Evolutionary conservation across 2,113 vertebrate genomes (phyloP), one percentile per base, ranked within the genome.

Genomic region (Cyanoramphus novaezelandiae): DNA sequence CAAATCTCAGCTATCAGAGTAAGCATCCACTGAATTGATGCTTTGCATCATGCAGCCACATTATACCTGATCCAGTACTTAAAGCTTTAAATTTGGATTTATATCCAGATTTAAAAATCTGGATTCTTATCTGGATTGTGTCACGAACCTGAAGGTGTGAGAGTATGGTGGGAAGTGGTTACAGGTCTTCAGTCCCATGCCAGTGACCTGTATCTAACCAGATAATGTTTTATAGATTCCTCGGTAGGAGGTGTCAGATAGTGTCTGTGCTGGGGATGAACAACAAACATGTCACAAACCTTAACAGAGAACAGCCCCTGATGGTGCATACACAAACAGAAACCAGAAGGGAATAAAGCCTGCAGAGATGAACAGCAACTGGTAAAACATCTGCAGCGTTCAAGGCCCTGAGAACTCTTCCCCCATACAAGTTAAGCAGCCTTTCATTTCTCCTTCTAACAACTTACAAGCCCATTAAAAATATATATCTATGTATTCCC

Each of bases 381-480:
- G 60, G 33, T 72, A 75, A 87, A 96, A 88, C 4, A 10, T 70
- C 25, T 77, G 53, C 35, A 90, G 31, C 20, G 18, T 79, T 94
- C 88, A 82, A 79, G 64, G 52, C 57, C 67, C 85, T 89, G 55
- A 23, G 59, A 95, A 90, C 67, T 92, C 93, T 49, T 86, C 18
- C 76, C 64, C 55, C 3, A 0, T 19, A 49, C 39, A 92, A 89
- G 63, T 86, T 55, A 70, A 94, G 82, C 28, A 82, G 53, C 43
- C 72, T 72, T 95, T 93, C 65, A 67, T 75, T 86, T 97, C 92
- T 91, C 97, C 87, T 94, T 93, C 90, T 76, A 86, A 86, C 90
- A 96, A 92, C 91, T 95, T 93, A 80, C 37, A 82, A 92, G 69
- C 52, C 81, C 81, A 91, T 95, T 94, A 95, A 94, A 95, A 91